These are phyloP conservation scores for Platycheirus albimanus DNA, from an alignment of 2,888 invertebrate species.

Conservation along the genomic window DNA sequence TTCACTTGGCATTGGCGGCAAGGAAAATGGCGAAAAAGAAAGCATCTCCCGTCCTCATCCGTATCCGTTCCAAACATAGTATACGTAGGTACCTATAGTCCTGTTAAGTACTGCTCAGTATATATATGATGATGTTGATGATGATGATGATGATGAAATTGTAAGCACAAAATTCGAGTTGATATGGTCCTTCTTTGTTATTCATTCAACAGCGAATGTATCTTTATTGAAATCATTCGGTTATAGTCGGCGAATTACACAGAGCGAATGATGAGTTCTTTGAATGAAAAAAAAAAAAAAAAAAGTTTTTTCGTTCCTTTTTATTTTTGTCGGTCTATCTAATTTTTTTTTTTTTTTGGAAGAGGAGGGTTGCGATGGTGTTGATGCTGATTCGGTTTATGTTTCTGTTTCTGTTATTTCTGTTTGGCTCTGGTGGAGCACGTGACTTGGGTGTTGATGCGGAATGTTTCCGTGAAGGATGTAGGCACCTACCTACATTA, in stretches of 20 bases:
- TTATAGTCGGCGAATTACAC: slow-evolving; percentile 37
- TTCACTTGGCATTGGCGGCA: slow-evolving; percentile 67
- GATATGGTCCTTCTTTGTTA: slow-evolving; percentile 68
- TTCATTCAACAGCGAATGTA: slow-evolving; percentile 53
- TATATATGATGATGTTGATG: slow-evolving; percentile 44
- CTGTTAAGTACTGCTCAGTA: slow-evolving; percentile 64
- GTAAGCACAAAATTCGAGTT: slow-evolving; percentile 66
- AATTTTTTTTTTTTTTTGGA: slow-evolving; percentile 24
- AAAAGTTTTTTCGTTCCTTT: too few species aligned
- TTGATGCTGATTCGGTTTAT: background rate
- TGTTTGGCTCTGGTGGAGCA: slow-evolving; percentile 7
- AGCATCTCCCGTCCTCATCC: background rate
- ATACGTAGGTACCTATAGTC: background rate
- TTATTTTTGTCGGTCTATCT: slow-evolving; percentile 6
- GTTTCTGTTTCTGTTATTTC: slow-evolving; percentile 5
- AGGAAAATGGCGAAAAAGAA: slow-evolving; percentile 16
- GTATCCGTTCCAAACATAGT: background rate
- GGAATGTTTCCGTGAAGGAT: slow-evolving; percentile 14
- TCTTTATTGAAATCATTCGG: slow-evolving; percentile 64
- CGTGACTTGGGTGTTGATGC: slow-evolving; percentile 68
- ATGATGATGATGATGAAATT: slow-evolving; percentile 69
- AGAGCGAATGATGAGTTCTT: slow-evolving; percentile 29
- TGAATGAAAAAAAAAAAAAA: slow-evolving; percentile 32
- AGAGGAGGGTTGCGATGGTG: slow-evolving; percentile 24
- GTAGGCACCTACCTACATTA: too few species aligned